Evolutionary conservation across 2,888 invertebrate genomes (phyloP), one percentile per base, ranked within the genome.

Genomic region (Scaeva pyrastri): DNA sequence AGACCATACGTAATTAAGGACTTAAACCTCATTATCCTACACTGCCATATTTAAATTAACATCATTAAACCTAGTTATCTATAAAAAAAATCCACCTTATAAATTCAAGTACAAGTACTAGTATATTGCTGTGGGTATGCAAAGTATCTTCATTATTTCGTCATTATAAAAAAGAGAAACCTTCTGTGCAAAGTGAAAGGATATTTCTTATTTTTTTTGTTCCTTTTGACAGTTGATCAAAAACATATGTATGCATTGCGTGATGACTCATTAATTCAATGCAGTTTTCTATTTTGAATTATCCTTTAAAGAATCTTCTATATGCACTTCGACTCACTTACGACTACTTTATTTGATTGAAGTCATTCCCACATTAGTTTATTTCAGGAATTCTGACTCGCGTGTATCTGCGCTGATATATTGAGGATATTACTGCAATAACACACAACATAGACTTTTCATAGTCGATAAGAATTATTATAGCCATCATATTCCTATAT

Each of bases 381-480:
- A 43, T 62, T 1, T 26, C 26, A 26, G 60, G 66, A 68, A 52
- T 68, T 66, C 36, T 11, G 36, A 14, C 41, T 43, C 41, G 14
- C 50, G 6, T 7, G 8, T 21, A 19, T 39, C 12, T 39, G n/a
- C 45, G 56, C 64, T 52, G 50, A 66, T 71, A 80, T 75, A 84
- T 84, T 80, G 75, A 71, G 84, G 84, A 85, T 72, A 85, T 80
- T 68, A 56, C 45, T 66, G 19, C 66, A 41, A 80, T 80, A 75
- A 76, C 72, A 52, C 73, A 50, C 45, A 14, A 48, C 64, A 45
- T 70, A 19, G 48, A 48, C 43, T 19, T 41, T 11, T 10, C 11
- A 70, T 43, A 36, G 72, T 48, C 26, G 36, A 52, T 23, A 55
- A 21, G 58, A 64, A 26, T 16, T 70, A 55, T 31, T 31, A 5